Base-by-base conservation (phyloP, 2,797 vertebrate species). In the Zenarchopterus dispar region DNA sequence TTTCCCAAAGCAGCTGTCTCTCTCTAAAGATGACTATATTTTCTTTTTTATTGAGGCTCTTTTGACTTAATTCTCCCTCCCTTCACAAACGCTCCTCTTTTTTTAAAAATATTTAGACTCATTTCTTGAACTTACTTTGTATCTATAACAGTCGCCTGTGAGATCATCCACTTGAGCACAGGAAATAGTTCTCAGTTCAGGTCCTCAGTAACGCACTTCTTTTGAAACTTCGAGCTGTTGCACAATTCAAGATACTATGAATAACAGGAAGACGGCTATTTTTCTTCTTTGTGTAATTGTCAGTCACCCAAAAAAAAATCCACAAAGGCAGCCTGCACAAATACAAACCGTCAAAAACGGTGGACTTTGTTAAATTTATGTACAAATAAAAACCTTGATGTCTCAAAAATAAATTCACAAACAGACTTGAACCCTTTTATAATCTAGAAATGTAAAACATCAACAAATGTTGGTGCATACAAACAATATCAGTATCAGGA, bases 201-300 rank as follows among this genome's bases (percentile, higher is more conserved):
- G 62, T 77, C 67, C 52, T 69, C 13, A 3, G 51, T 82, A 67
- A 76, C 56, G 81, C 70, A 13, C 36, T 80, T 61, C 60, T 60
- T 75, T 59, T 77, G 75, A 78, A 80, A 84, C 62, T 62, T 74
- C 28, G 52, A 54, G 52, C 56, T 9, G 53, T 84, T 88, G 80
- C 82, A 44, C 77, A 88, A 88, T 52, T 75, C 47, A 1, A 52
- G 56, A 22, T 28, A 64, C 54, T 84, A 44, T 82, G 78, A 89
- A 85, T 77, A 87, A 85, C 86, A 88, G 85, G 84, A 88, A 91
- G 83, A 62, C 26, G 56, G 50, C 24, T 65, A 74, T 81, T 83
- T 81, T 75, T 75, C 56, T 52, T 80, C 52, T 78, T 6, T 36
- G 44, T 66, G 17, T 79, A 78, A 87, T 74, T 77, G 68, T 56